A percentile compares a stretch with the other conserved stretches of the same genome.
These are phyloP conservation scores for Ramphastos sulfuratus DNA, from an alignment of 2,113 vertebrate species.

Conservation along the genomic window DNA sequence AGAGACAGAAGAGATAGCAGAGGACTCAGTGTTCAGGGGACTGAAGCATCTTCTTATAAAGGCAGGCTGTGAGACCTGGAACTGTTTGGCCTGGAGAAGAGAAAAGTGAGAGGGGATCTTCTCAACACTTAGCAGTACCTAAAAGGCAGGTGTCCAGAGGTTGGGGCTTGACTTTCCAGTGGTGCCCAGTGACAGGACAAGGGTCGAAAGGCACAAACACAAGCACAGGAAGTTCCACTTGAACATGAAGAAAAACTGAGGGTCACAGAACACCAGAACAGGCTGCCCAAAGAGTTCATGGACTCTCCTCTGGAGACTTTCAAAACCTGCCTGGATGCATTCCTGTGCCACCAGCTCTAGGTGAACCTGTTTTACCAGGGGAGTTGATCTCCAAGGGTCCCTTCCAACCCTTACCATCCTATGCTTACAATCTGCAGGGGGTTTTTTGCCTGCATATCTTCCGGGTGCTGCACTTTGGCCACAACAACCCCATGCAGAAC, in stretches of 20 bases:
- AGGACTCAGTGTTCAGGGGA: neutral
- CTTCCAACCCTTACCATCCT: neutral
- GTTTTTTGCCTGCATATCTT: neutral
- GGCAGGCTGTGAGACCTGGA: neutral
- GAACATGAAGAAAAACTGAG: neutral
- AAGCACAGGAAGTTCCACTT: neutral
- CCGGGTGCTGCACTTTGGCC: too few relatives aligned
- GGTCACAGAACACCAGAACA: neutral
- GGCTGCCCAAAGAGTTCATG: neutral
- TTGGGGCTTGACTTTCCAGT: neutral
- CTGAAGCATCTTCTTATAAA: neutral
- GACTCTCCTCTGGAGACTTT: neutral
- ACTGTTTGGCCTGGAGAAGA: neutral
- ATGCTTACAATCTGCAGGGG: fast-evolving
- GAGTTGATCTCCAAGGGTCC: neutral
- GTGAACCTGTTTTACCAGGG: neutral
- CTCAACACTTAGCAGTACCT: neutral
- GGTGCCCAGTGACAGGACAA: neutral
- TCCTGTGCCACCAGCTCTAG: neutral
- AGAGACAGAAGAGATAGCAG: neutral
- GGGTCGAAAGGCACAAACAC: neutral
- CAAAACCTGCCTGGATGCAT: neutral
- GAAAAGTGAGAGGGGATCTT: neutral
- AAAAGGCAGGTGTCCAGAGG: neutral
- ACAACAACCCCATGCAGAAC: too few relatives aligned